Conservation (phyloP, 2,113 vertebrate species). For the Campylomormyrus tamandua region DNA sequence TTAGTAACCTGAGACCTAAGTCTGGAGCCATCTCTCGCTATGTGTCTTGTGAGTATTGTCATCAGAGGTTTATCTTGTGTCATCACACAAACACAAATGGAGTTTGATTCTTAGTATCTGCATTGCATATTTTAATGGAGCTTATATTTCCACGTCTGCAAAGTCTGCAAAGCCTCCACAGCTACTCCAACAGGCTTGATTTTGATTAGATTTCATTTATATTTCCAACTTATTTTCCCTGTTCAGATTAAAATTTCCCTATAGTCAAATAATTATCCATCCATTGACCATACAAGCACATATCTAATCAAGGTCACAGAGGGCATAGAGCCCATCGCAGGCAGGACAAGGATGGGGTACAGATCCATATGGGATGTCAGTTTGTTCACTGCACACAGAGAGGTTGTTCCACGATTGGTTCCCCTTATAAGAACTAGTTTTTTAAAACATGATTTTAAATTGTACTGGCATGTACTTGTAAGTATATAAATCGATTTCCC, state of each 20-base stretch:
- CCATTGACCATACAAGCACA: background rate
- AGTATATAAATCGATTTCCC: background rate
- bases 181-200: background rate
- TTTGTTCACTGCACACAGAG: background rate
- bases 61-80: background rate
- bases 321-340: background rate
- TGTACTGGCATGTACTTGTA: background rate
- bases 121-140: background rate
- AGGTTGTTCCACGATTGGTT: background rate
- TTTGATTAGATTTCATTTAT: background rate
- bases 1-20: conserved; percentile 35
- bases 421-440: background rate
- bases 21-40: conserved; percentile 33
- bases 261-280: background rate
- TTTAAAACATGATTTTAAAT: background rate
- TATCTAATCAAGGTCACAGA: background rate
- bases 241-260: background rate
- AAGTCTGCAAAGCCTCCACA: background rate
- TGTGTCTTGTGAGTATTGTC: background rate
- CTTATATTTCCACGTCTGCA: background rate
- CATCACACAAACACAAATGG: background rate
- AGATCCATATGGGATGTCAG: background rate
- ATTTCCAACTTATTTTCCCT: background rate
- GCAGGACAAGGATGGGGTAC: background rate
- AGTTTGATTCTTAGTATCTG: background rate